Percentiles rank a stretch among this genome's conserved stretches.
These are phyloP conservation scores for Drosophila mojavensis DNA, from an alignment of 1,140 invertebrate genomes.

Conservation along the genomic window DNA sequence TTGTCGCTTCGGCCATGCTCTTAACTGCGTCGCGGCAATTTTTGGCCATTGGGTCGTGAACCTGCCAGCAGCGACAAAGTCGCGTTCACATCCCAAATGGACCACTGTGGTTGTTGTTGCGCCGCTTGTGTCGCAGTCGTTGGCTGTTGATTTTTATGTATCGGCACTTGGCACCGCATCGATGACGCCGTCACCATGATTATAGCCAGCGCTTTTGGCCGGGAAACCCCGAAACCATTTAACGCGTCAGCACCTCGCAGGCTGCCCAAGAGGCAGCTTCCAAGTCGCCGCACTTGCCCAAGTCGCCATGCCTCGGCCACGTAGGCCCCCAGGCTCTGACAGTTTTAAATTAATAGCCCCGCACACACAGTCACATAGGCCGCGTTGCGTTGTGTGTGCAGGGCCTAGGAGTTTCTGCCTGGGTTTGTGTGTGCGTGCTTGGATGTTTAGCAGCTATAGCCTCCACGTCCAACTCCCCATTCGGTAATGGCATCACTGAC, in stretches of 20 bases:
- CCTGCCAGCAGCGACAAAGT: slow-evolving; percentile 64
- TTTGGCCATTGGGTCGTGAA: slow-evolving; percentile 70
- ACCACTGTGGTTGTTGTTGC: slow-evolving; percentile 48
- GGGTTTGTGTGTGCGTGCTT: slow-evolving; percentile 42
- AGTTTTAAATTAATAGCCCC: slow-evolving; percentile 80
- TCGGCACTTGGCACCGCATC: slow-evolving; percentile 63
- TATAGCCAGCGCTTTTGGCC: slow-evolving; percentile 50
- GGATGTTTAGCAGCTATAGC: slow-evolving; percentile 46
- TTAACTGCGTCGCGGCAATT: slow-evolving; percentile 58
- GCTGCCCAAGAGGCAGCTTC: slow-evolving; percentile 63
- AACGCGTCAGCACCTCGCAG: slow-evolving; percentile 77
- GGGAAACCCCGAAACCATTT: slow-evolving; percentile 76
- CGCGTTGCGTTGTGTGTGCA: slow-evolving; percentile 35
- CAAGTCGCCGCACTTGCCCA: slow-evolving; percentile 36
- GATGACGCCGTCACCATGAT: slow-evolving; percentile 43
- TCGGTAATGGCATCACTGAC: slow-evolving; percentile 78
- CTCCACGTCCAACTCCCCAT: slow-evolving; percentile 31
- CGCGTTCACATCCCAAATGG: slow-evolving; percentile 64
- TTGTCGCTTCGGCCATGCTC: slow-evolving; percentile 32
- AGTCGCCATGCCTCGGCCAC: slow-evolving; percentile 54
- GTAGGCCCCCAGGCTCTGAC: slow-evolving; percentile 70
- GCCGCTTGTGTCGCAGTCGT: slow-evolving; percentile 11
- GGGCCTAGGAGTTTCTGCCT: slow-evolving; percentile 10
- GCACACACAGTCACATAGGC: slow-evolving; percentile 29
- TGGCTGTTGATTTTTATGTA: slow-evolving; percentile 77